Percentiles rank a stretch among this genome's conserved stretches.
Evolutionary conservation across 1,140 invertebrate genomes (phyloP).

Genomic region (Dreissena rostriformis): DNA sequence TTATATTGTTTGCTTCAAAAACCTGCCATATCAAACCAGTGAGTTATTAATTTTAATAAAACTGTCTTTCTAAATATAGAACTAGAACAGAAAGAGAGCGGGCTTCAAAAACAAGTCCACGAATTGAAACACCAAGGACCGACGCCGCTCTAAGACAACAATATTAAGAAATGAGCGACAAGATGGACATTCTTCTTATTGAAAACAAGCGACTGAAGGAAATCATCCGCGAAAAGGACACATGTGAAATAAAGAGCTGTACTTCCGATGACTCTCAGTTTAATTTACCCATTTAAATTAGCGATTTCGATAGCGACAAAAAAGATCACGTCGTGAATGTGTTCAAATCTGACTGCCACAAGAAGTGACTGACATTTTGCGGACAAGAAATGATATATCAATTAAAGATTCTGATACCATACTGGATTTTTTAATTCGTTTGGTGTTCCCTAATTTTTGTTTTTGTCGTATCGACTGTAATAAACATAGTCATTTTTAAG

Average conservation of each 20-base stretch:
- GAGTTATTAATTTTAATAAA: background rate
- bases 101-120: constrained; percentile 55
- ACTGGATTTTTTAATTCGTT: too few relatives aligned
- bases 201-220: constrained; percentile 66
- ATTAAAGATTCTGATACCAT: too few relatives aligned
- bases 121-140: constrained; percentile 38
- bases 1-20: background rate
- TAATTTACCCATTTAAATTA: too few relatives aligned
- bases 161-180: constrained; percentile 57
- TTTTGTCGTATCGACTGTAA: too few relatives aligned
- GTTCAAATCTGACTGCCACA: too few relatives aligned
- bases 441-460: too few relatives aligned
- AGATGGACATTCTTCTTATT: constrained; percentile 61
- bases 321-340: too few relatives aligned
- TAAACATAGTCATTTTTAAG: too few relatives aligned
- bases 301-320: too few relatives aligned
- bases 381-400: too few relatives aligned
- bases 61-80: constrained; percentile 46
- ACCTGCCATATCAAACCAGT: background rate
- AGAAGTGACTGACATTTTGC: too few relatives aligned
- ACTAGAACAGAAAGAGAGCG: constrained; percentile 53
- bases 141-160: constrained; percentile 55
- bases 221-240: constrained; percentile 61
- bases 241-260: background rate
- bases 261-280: too few relatives aligned